A percentile compares a stretch with the other conserved stretches of the same genome.
These are phyloP conservation scores for Pangasius larnaudii DNA, from an alignment of 2,797 vertebrate genomes.

Conservation along the genomic window DNA sequence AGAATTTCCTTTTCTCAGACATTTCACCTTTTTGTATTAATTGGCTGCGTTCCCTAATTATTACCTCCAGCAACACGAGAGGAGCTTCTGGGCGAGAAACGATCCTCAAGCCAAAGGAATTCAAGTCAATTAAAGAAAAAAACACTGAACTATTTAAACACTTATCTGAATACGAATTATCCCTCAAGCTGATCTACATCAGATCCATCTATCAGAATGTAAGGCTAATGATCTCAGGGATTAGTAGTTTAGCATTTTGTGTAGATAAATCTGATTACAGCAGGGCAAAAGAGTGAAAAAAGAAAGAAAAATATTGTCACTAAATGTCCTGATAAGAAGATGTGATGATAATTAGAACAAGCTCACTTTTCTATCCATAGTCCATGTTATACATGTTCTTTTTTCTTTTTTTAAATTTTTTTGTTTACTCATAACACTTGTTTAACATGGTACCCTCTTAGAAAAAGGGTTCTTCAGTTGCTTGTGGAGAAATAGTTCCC, in stretches of 20 bases:
- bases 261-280: conserved; percentile 4
- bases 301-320: neutral
- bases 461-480: neutral
- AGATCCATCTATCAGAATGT: neutral
- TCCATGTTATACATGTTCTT: neutral
- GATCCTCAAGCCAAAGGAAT: neutral
- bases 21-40: conserved; percentile 36
- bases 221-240: neutral
- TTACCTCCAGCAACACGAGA: conserved; percentile 8
- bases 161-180: neutral
- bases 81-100: neutral
- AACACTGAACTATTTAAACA: neutral
- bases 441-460: neutral
- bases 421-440: too few relatives aligned
- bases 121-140: neutral
- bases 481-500: neutral
- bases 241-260: conserved; percentile 14
- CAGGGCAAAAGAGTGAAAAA: neutral
- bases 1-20: neutral
- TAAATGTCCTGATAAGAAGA: neutral
- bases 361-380: neutral
- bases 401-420: neutral
- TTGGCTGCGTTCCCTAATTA: conserved; percentile 7
- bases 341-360: neutral
- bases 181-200: neutral